phyloP scores from a whole-genome alignment of 2,113 vertebrate species.

The Aphelocoma coerulescens region DNA sequence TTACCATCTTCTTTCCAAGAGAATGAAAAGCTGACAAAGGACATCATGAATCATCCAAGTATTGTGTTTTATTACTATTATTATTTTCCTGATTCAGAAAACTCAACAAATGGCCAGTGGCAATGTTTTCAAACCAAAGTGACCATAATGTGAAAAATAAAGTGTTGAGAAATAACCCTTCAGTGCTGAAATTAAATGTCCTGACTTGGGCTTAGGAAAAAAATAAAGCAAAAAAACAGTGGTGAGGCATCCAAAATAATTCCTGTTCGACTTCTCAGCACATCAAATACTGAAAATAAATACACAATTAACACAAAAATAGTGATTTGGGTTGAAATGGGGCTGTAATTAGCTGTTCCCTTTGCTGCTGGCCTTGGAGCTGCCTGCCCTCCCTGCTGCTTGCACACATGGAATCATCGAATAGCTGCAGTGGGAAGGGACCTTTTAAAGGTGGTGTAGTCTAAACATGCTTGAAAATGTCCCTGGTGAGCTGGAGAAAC shows the following conservation, averaged over 20 bases:
- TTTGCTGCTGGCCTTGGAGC: background rate
- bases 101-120: background rate
- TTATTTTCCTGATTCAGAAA: background rate
- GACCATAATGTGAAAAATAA: background rate
- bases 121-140: constrained; percentile 1
- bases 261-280: background rate
- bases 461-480: background rate
- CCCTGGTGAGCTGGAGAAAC: background rate
- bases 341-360: background rate
- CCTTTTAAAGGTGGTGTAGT: background rate
- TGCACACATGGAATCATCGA: background rate
- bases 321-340: background rate
- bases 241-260: background rate
- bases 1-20: background rate
- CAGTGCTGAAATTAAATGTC: background rate
- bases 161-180: background rate
- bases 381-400: background rate
- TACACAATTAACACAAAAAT: background rate
- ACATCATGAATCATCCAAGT: background rate
- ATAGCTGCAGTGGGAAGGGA: background rate
- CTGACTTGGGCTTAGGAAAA: background rate
- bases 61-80: background rate
- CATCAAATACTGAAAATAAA: background rate
- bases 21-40: background rate
- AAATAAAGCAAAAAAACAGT: background rate